phyloP scores from a whole-genome alignment of 2,113 vertebrate genomes.

The Corvus hawaiiensis region DNA sequence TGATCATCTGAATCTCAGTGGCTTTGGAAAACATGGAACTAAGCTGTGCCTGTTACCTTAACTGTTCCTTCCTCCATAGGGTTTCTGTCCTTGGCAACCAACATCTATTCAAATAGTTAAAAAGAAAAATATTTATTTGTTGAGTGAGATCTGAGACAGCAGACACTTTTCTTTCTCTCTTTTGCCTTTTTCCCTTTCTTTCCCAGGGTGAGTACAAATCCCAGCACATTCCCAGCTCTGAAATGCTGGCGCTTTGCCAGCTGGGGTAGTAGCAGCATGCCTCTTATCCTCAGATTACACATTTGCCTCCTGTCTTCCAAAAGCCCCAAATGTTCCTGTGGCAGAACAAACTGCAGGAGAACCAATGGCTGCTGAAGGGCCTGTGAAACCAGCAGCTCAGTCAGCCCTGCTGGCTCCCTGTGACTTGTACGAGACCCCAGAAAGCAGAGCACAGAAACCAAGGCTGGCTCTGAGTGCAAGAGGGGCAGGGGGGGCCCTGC shows the following conservation, averaged over 20 bases:
- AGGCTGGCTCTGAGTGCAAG: accelerated
- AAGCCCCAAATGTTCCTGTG: accelerated
- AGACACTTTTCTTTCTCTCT: neutral
- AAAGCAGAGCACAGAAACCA: neutral
- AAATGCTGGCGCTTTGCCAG: neutral
- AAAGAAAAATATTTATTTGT: neutral
- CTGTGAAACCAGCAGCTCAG: neutral
- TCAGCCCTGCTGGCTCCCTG: accelerated
- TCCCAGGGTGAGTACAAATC: neutral
- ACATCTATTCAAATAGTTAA: neutral
- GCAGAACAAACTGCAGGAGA: neutral
- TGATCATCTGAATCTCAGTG: neutral
- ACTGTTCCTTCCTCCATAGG: neutral
- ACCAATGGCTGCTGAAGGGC: accelerated
- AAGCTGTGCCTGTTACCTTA: neutral
- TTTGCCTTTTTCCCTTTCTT: neutral
- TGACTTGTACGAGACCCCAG: accelerated
- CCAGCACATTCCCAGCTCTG: neutral
- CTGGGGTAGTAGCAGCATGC: neutral
- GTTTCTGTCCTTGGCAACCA: neutral
- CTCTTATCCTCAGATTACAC: neutral
- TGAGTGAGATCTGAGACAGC: neutral
- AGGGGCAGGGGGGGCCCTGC: neutral
- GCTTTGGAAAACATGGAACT: neutral
- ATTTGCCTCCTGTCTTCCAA: neutral